A percentile compares a stretch with the other conserved stretches of the same genome.
phyloP scores from a whole-genome alignment of 2,888 invertebrate species.

The Drosophila algonquin region DNA sequence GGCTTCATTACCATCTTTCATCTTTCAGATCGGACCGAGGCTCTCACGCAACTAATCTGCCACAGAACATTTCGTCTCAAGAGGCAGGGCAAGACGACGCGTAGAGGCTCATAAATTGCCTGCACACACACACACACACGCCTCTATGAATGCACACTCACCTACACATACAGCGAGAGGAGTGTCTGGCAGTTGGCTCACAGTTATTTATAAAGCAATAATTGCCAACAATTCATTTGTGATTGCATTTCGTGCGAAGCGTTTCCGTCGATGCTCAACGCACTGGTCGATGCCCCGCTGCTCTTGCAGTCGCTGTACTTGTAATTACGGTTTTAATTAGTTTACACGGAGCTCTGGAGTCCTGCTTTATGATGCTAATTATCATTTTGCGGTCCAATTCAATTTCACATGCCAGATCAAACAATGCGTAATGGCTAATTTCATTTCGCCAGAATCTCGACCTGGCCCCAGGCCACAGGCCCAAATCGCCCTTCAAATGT shows the following conservation, averaged over 20 bases:
- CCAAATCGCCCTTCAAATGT: background rate
- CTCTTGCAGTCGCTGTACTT: conserved; percentile 36
- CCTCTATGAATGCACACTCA: background rate
- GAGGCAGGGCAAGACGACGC: background rate
- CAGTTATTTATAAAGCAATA: conserved; percentile 75
- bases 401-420: conserved; percentile 29
- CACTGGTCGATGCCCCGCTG: background rate
- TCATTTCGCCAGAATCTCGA: conserved; percentile 10
- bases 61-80: conserved; percentile 31
- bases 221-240: conserved; percentile 76
- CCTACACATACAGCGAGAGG: background rate
- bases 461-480: conserved; percentile 22
- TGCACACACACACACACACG: background rate
- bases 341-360: conserved; percentile 36
- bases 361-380: conserved; percentile 65
- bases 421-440: conserved; percentile 22
- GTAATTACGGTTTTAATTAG: conserved; percentile 55
- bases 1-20: conserved; percentile 36
- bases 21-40: conserved; percentile 22
- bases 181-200: conserved; percentile 23
- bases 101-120: conserved; percentile 18
- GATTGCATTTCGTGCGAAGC: conserved; percentile 57
- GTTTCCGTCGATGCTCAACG: conserved; percentile 25
- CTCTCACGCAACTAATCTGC: conserved; percentile 44
- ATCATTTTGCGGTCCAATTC: conserved; percentile 46